Evolutionary conservation across 1,140 invertebrate species (phyloP), one percentile per base, ranked within the genome.

Genomic region (Caenorhabditis latens): DNA sequence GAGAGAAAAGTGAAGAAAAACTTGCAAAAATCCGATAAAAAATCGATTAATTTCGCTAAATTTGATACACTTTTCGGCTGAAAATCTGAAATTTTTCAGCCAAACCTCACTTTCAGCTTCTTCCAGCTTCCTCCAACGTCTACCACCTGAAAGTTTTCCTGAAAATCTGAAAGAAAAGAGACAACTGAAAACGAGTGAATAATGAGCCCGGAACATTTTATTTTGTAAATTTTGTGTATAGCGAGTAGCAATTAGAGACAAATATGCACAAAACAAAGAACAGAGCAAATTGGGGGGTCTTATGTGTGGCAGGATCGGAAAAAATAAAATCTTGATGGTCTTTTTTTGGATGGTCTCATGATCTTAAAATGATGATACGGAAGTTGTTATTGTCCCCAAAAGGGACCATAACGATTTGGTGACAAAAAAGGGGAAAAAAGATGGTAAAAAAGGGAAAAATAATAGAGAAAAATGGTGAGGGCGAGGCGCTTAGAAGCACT

Each of bases 401-500:
- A 79, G 71, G 43, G 43, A 50, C 43, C 46, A 50, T 50, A 79
- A 79, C 71, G 9, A 79, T 50, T 79, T 79, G 71, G 71, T 50
- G 71, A 79, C 71, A 79, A 79, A 46, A 53, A 32, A 32, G 32
- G 65, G 65, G 21, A 50, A 79, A 79, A 79, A 79, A 79, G 11
- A 16, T 48, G 43, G 42, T 79, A 50, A n/a, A 79, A 32, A 32
- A 32, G 32, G 46, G 50, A 50, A 79, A 50, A 50, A 50, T 4
- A 79, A 14, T 24, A 48, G 9, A 71, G 65, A 71, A 21, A 71
- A 50, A 50, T 46, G 43, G 84, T 46, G 42, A 11, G 24, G 84
- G 14, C 43, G 63, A 58, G 42, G 65, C 48, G 90, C 91, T 96
- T 97, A 97, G 95, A 97, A 97, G 94, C 96, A 97, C 94, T 97